These are phyloP conservation scores for Odontamblyopus lacepedii DNA, from an alignment of 2,797 vertebrate genomes.

Conservation along the genomic window DNA sequence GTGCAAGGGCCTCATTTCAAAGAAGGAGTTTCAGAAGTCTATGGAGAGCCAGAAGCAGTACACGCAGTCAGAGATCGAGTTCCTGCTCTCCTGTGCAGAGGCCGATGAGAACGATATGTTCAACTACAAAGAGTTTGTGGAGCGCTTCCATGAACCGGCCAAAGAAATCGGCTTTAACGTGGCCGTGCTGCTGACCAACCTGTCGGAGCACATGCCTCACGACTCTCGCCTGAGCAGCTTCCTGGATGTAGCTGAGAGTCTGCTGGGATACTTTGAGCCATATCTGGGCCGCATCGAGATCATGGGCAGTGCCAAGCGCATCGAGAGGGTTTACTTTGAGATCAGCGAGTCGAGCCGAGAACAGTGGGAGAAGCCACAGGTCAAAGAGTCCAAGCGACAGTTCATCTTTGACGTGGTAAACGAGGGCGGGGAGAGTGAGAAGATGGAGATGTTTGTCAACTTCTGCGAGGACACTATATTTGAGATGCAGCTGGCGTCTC, in stretches of 20 bases:
- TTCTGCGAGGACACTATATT: constrained; percentile 99
- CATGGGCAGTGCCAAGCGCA: constrained; percentile 96
- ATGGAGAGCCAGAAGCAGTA: constrained; percentile 99
- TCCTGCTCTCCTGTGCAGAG: constrained; percentile 92
- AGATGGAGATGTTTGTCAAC: constrained; percentile 99
- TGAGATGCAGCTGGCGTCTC: constrained; percentile 98
- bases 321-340: constrained; percentile 97
- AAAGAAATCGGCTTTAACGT: constrained; percentile 99
- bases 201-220: constrained; percentile 97
- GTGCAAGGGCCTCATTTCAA: constrained; percentile 92
- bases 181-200: constrained; percentile 93
- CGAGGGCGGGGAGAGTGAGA: constrained; percentile 95
- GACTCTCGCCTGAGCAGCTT: constrained; percentile 89
- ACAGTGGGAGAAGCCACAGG: constrained; percentile 99
- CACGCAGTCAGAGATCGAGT: constrained; percentile 91
- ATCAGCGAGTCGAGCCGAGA: constrained; percentile 97
- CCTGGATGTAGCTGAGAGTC: constrained; percentile 90
- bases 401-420: constrained; percentile 99
- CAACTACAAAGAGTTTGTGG: constrained; percentile 94
- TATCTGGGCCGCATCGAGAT: constrained; percentile 97
- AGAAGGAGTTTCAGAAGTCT: constrained; percentile 95
- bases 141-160: constrained; percentile 94
- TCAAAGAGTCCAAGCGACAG: constrained; percentile 97
- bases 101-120: constrained; percentile 93
- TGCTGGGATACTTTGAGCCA: constrained; percentile 95